Evolutionary conservation across 2,113 vertebrate genomes (phyloP).

Genomic region (Halcyon senegalensis): DNA sequence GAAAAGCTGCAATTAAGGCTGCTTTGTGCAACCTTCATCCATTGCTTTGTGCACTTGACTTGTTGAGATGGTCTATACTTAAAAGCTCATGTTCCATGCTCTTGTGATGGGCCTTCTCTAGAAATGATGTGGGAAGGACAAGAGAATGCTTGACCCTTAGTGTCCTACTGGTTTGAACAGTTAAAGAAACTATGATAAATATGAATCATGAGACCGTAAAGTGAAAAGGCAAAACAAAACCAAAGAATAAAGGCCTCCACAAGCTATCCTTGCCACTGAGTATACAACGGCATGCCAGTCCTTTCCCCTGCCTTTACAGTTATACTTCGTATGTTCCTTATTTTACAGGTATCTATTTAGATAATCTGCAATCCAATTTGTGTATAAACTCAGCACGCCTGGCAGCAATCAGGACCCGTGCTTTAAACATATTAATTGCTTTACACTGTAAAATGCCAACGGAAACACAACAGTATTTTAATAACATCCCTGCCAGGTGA

Average conservation of each 20-base stretch:
- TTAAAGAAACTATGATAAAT: not conserved
- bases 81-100: not conserved
- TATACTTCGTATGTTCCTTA: not conserved
- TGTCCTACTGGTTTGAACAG: not conserved
- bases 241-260: not conserved
- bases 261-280: not conserved
- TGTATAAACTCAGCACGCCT: not conserved
- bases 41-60: not conserved
- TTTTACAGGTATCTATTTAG: not conserved
- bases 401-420: not conserved
- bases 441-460: not conserved
- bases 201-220: not conserved
- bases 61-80: not conserved
- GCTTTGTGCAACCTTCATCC: not conserved
- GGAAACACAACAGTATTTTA: not conserved
- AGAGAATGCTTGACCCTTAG: not conserved
- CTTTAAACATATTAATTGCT: not conserved
- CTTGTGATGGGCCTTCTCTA: not conserved
- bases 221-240: not conserved
- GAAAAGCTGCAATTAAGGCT: not conserved
- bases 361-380: not conserved
- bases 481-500: not conserved
- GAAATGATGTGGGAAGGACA: not conserved
- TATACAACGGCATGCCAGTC: not conserved
- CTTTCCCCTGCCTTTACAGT: not conserved